A percentile compares a stretch with the other conserved stretches of the same genome.
Conservation (phyloP, 2,113 vertebrate genomes). For the Podarcis muralis region DNA sequence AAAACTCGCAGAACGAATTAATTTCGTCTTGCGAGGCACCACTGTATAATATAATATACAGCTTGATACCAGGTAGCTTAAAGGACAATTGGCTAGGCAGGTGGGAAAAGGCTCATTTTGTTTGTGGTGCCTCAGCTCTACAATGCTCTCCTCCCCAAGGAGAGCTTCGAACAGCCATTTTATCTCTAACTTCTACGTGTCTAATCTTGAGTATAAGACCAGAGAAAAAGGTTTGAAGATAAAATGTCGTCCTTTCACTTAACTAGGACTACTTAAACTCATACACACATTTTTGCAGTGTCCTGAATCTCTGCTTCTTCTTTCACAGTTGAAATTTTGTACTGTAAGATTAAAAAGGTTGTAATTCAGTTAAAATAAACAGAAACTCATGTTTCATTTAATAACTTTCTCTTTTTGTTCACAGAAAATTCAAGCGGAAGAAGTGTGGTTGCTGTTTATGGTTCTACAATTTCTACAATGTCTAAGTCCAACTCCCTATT, state of each 20-base stretch:
- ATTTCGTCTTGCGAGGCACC: too few species aligned
- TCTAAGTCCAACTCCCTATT: background rate
- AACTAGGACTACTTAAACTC: background rate
- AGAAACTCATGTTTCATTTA: background rate
- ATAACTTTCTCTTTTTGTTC: background rate
- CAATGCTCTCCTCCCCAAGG: background rate
- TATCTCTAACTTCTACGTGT: background rate
- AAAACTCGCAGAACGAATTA: too few species aligned
- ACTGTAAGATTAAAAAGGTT: slow-evolving; percentile 59
- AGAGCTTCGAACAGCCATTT: background rate
- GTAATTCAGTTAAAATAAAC: slow-evolving; percentile 35
- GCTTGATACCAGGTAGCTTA: background rate
- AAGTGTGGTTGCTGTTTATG: background rate
- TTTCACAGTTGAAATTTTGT: slow-evolving; percentile 49
- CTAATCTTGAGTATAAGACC: background rate
- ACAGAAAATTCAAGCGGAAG: background rate
- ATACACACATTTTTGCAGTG: slow-evolving; percentile 68
- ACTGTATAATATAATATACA: background rate
- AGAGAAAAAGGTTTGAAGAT: slow-evolving; percentile 13
- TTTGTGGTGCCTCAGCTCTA: background rate
- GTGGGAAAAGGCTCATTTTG: background rate
- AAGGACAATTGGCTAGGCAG: background rate
- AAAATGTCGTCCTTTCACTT: accelerated
- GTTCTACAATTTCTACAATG: too few species aligned
- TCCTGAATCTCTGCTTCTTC: slow-evolving; percentile 57